phyloP scores from a whole-genome alignment of 2,113 vertebrate genomes.

The Vicugna pacos region DNA sequence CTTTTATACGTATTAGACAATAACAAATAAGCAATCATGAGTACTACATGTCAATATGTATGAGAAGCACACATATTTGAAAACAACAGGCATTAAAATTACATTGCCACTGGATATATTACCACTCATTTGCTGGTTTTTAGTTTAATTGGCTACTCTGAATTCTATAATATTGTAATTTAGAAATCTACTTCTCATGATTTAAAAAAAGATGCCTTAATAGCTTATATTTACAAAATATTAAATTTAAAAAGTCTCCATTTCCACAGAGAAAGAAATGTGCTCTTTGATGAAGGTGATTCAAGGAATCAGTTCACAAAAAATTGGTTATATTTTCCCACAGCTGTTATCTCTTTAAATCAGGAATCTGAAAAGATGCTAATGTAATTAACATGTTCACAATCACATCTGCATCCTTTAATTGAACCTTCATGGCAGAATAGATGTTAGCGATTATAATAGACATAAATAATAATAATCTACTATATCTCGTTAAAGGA shows the following conservation, averaged over 20 bases:
- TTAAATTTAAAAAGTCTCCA: slow-evolving; percentile 35
- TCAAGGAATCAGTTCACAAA: slow-evolving; percentile 34
- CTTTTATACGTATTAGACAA: not conserved
- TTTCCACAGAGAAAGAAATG: not conserved
- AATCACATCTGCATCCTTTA: slow-evolving; percentile 42
- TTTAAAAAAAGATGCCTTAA: not conserved
- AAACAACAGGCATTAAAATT: not conserved
- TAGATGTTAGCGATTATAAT: slow-evolving; percentile 43
- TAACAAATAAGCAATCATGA: not conserved
- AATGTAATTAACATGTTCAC: slow-evolving; percentile 60
- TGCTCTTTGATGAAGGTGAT: slow-evolving; percentile 26
- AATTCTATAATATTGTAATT: not conserved
- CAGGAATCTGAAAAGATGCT: slow-evolving; percentile 18
- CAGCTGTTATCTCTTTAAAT: slow-evolving; percentile 25
- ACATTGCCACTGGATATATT: not conserved
- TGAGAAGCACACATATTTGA: not conserved
- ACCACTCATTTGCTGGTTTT: not conserved
- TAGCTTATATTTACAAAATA: slow-evolving; percentile 45
- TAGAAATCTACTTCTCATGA: not conserved
- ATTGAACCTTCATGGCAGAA: slow-evolving; percentile 33
- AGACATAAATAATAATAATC: slow-evolving; percentile 45
- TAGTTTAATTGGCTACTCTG: not conserved
- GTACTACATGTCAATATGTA: not conserved
- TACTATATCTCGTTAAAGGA: not conserved
- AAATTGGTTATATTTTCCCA: slow-evolving; percentile 54